Base-by-base conservation (phyloP, 2,797 vertebrate species). In the Mastacembelus armatus region DNA sequence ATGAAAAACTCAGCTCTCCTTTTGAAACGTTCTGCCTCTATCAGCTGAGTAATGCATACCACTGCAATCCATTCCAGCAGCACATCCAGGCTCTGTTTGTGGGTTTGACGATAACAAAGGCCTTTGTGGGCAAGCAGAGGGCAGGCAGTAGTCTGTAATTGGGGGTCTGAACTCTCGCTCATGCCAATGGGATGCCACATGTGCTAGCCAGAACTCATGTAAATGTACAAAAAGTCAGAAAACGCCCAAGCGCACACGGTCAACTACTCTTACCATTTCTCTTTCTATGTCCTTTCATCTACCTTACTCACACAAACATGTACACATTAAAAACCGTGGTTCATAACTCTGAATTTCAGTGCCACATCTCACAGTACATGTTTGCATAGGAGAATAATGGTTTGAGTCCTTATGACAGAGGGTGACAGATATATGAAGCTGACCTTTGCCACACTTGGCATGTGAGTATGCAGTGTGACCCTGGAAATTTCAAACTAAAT, bases 61-160 rank as follows among this genome's bases (percentile, higher is more conserved):
- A 60, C 77, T 70, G 81, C 85, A 82, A 80, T 86, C 83, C 87
- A 85, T 85, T 84, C 86, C 75, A 74, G 79, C 83, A 77, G 87
- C 79, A 60, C 71, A 73, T 81, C 59, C 81, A 58, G 57, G 47
- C 83, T 67, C 74, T 87, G 84, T 91, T 92, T 93, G 85, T 91
- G 90, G 74, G 71, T 73, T 78, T 74, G 35, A 69, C 29, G 89
- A 94, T 92, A 92, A 93, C 87, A 92, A 92, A 89, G 84, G 85
- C 86, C 86, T 92, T 87, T 91, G 87, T 90, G 88, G 77, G 74
- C 81, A 66, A 81, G 80, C 83, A 56, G 70, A 89, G 83, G 80
- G 72, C 88, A 86, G 85, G 78, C 86, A 66, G 86, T 69, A 74
- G 71, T 63, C 84, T 83, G 88, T 92, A 92, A 92, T 88, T 90